Evolutionary conservation across 2,113 vertebrate genomes (phyloP).

Genomic region (Aldabrachelys gigantea): DNA sequence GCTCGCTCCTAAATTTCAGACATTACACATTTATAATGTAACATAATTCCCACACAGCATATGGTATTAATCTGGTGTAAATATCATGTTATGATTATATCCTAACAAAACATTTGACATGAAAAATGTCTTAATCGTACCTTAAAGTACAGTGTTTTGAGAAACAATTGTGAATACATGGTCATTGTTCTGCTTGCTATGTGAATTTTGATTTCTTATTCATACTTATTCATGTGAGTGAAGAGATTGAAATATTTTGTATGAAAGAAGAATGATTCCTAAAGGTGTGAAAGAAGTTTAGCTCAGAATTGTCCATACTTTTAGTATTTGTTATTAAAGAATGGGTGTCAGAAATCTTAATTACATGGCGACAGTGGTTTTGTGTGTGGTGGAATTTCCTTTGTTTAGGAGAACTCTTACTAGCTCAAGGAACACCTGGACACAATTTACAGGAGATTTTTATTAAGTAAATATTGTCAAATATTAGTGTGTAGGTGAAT

Average conservation of each 20-base stretch:
- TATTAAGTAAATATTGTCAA: neutral
- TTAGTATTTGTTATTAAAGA: neutral
- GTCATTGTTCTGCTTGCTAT: slow-evolving; percentile 23
- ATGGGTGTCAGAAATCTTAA: neutral
- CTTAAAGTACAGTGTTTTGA: slow-evolving; percentile 66
- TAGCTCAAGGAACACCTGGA: neutral
- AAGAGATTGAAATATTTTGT: neutral
- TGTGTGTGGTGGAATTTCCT: slow-evolving; percentile 6
- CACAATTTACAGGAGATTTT: neutral
- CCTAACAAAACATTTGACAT: slow-evolving; percentile 65
- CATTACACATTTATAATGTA: slow-evolving; percentile 70
- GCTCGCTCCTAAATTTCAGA: slow-evolving; percentile 50
- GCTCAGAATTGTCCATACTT: neutral
- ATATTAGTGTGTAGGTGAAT: neutral
- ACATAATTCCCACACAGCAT: slow-evolving; percentile 76
- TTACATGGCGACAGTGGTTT: neutral
- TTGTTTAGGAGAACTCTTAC: neutral
- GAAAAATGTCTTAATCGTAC: slow-evolving; percentile 55
- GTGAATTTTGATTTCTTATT: slow-evolving; percentile 37
- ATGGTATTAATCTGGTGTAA: slow-evolving; percentile 75
- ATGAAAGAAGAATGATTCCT: neutral
- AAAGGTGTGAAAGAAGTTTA: neutral
- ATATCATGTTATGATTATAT: slow-evolving; percentile 72
- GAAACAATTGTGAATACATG: slow-evolving; percentile 53
- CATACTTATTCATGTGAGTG: neutral